Conservation (phyloP, 2,797 vertebrate genomes). For the Macrochelys suwanniensis region DNA sequence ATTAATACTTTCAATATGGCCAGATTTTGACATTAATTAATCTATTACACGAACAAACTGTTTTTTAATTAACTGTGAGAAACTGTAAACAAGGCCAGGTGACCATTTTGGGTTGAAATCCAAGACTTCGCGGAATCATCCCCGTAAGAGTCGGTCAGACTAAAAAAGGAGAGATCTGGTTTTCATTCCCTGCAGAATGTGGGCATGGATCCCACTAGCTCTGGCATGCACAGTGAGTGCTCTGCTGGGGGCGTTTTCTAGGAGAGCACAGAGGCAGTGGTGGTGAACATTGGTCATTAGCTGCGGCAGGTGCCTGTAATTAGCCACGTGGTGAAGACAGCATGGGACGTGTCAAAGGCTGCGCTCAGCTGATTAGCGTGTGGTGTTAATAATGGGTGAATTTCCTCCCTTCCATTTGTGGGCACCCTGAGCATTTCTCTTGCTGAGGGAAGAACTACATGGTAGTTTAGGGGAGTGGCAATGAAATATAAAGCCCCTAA, state of each 20-base stretch:
- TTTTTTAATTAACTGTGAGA: constrained; percentile 21
- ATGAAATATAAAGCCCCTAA: background rate
- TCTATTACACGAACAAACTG: constrained; percentile 57
- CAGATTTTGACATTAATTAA: constrained; percentile 50
- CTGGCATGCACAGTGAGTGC: accelerated
- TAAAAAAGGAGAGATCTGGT: constrained; percentile 69
- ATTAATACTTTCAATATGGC: background rate
- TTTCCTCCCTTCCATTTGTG: background rate
- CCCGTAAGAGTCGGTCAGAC: background rate
- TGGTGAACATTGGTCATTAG: background rate
- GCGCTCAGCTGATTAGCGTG: background rate
- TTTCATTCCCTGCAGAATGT: accelerated
- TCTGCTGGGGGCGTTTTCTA: accelerated
- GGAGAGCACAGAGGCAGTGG: background rate
- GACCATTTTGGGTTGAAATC: background rate
- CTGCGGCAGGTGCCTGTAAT: background rate
- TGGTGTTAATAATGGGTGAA: background rate
- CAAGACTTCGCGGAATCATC: accelerated
- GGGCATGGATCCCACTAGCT: accelerated
- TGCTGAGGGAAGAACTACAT: background rate
- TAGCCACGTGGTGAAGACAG: background rate
- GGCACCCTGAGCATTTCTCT: background rate
- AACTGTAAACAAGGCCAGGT: constrained; percentile 42
- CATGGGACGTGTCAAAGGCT: background rate
- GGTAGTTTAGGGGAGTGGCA: background rate